Conservation (phyloP, 35 echinoderm and acorn worm species). For the Patiria miniata region DNA sequence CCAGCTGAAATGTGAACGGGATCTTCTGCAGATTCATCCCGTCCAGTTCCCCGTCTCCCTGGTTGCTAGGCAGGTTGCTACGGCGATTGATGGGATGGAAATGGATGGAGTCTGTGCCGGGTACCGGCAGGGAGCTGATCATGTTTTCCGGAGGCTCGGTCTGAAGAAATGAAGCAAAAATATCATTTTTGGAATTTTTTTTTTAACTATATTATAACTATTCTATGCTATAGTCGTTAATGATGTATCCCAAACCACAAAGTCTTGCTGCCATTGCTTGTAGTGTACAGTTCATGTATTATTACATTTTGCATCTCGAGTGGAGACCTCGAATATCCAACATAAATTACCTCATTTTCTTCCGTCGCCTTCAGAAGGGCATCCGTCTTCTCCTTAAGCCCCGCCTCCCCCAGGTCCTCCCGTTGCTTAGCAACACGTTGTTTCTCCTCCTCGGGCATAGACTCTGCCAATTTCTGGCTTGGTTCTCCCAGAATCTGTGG, state of each 20-base stretch:
- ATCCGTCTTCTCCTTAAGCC: constrained; percentile 59
- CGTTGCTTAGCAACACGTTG: constrained; percentile 79
- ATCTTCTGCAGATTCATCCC: constrained; percentile 51
- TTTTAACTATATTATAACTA: no score
- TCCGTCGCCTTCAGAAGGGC: constrained; percentile 67
- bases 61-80: constrained; percentile 64
- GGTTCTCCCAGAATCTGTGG: constrained; percentile 91
- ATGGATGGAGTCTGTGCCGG: constrained; percentile 60
- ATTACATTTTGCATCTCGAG: no score
- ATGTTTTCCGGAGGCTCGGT: constrained; percentile 62
- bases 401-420: constrained; percentile 74
- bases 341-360: constrained; percentile 81
- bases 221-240: no score
- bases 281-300: no score
- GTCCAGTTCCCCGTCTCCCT: neutral
- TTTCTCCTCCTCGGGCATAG: constrained; percentile 81
- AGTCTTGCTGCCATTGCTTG: no score
- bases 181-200: constrained; percentile 52
- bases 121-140: constrained; percentile 63
- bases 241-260: no score
- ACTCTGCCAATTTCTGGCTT: constrained; percentile 64
- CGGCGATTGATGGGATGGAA: constrained; percentile 79
- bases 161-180: constrained; percentile 41
- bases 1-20: constrained; percentile 86
- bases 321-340: no score